Conservation (phyloP, 2,888 invertebrate species). For the Branchinecta sandiegonensis region DNA sequence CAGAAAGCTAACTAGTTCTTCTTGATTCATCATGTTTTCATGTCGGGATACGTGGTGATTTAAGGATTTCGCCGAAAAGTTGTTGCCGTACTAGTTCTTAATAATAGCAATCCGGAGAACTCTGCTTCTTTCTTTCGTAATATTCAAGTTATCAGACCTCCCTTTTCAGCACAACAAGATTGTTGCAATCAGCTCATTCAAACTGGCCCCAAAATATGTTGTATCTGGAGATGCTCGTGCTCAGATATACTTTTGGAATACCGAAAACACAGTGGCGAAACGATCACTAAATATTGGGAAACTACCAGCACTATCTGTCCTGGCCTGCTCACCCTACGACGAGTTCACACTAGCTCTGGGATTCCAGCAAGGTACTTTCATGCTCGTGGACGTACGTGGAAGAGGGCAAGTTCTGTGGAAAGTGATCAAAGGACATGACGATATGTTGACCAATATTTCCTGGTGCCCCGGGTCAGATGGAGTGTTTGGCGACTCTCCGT, state of each 20-base stretch:
- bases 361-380: constrained; percentile 8
- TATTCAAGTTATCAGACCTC: too few species aligned
- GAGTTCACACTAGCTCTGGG: background rate
- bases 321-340: background rate
- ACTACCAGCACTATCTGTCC: background rate
- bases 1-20: too few species aligned
- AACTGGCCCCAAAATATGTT: background rate
- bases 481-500: background rate
- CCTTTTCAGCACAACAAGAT: constrained; percentile 10
- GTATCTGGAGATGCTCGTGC: constrained; percentile 8
- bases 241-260: background rate
- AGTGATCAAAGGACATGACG: constrained; percentile 6
- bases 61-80: too few species aligned
- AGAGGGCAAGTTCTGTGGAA: background rate
- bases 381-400: background rate
- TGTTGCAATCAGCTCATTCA: background rate
- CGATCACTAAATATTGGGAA: background rate
- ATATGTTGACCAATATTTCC: constrained; percentile 6
- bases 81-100: too few species aligned
- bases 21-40: too few species aligned
- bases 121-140: too few species aligned
- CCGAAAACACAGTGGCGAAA: constrained; percentile 1
- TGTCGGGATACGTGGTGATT: too few species aligned
- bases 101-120: too few species aligned
- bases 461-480: background rate